phyloP scores from a whole-genome alignment of 2,888 invertebrate genomes.

The Melanostoma mellinum region DNA sequence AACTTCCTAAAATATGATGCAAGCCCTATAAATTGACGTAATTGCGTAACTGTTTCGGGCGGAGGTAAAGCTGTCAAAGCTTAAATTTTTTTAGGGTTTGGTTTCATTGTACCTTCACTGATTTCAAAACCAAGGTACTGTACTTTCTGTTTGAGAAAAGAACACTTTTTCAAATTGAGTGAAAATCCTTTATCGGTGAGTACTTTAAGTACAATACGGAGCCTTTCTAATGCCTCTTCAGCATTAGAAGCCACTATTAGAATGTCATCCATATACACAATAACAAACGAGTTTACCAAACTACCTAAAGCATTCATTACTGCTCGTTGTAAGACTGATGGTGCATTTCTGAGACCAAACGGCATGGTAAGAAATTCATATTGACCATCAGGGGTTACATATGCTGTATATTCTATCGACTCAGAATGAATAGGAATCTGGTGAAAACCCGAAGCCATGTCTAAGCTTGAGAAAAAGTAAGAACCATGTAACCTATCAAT shows the following conservation, averaged over 20 bases:
- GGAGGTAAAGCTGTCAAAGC: no score
- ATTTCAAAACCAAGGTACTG: slow-evolving; percentile 51
- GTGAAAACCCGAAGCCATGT: no score
- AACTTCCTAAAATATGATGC: no score
- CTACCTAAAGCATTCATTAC: slow-evolving; percentile 2
- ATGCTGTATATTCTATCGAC: no score
- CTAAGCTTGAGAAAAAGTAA: no score
- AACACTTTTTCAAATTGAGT: slow-evolving; percentile 38
- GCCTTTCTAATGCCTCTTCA: slow-evolving; percentile 2
- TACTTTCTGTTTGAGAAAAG: slow-evolving; percentile 33
- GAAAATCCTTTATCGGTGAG: slow-evolving; percentile 28
- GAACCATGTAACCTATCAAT: no score
- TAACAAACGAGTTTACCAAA: background rate
- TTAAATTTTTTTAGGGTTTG: no score
- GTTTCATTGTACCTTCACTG: slow-evolving; percentile 43
- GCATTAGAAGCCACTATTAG: background rate
- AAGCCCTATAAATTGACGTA: no score
- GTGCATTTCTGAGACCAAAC: background rate
- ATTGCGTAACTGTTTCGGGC: no score
- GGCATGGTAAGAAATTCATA: no score
- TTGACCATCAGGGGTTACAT: no score
- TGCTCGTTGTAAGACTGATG: slow-evolving; percentile 14
- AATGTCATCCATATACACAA: slow-evolving; percentile 12
- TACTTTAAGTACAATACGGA: background rate
- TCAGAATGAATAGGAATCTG: no score